Base-by-base conservation (phyloP, 2,888 invertebrate species). In the Cephus sareptanus region DNA sequence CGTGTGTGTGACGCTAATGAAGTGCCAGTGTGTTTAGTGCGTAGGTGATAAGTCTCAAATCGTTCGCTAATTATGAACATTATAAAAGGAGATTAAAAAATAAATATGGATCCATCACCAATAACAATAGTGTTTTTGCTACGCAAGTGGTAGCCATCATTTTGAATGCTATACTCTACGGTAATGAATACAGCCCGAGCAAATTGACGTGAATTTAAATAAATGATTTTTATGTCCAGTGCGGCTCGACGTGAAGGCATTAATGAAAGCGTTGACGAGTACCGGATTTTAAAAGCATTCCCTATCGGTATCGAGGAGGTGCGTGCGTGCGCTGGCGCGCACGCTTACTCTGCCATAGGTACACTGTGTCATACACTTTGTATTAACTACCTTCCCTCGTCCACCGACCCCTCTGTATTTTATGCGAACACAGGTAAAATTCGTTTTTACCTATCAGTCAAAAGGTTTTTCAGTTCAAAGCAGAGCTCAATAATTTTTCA, bases 151-250 rank as follows among this genome's bases (percentile, higher is more conserved):
- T 56, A 56, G 56, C 56, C 56, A 56, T 56, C 90, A 90, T 90
- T 90, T 87, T 84, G 87, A 83, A 84, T 83, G 23, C 6, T 56
- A 56, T 23, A 56, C 33, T 71, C 13, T 71, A 71, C 71, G 71
- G 71, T 71, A 33, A 33, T 71, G 33, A 34, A 71, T 71, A 71
- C 31, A 33, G 71, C 31, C 12, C 71, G 31, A 71, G 34, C 33
- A 34, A 71, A 71, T 71, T 34, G 71, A 71, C 71, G 71, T 31
- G 71, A 71, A 71, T 71, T 71, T 71, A 71, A 71, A 71, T 71
- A 71, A 71, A 71, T 71, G 71, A 71, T 71, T 71, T 34, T 71
- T 31, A 34, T 34, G 71, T 71, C 33, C 71, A 31, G 71, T 34
- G 33, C 71, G 71, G 34, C 71, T 71, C 71, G 11, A 71, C 33